Evolutionary conservation across 2,888 invertebrate species (phyloP).

Genomic region (Ellobium chinense): DNA sequence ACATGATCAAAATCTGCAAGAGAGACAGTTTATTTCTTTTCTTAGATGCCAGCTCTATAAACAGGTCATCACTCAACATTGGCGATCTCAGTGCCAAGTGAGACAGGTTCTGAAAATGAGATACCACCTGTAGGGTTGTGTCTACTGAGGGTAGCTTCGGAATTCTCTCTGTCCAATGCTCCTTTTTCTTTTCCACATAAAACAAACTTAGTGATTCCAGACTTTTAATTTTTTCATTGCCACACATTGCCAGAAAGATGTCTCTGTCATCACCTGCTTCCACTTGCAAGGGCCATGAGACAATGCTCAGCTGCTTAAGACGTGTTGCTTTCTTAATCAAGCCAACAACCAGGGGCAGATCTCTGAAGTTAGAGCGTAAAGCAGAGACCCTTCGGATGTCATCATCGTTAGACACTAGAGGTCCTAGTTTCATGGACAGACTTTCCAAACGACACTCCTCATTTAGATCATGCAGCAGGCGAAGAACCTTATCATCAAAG

Average conservation of each 20-base stretch:
- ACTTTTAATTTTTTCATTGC: conserved; percentile 60
- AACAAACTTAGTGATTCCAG: conserved; percentile 66
- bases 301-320: conserved; percentile 60
- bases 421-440: conserved; percentile 64
- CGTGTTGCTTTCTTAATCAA: conserved; percentile 63
- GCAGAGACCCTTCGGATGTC: conserved; percentile 51
- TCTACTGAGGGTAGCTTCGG: conserved; percentile 59
- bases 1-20: conserved; percentile 65
- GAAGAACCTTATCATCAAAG: conserved; percentile 54
- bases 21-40: conserved; percentile 56
- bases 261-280: conserved; percentile 52
- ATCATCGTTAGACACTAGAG: conserved; percentile 52
- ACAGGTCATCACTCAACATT: conserved; percentile 63
- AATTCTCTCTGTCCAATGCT: conserved; percentile 46
- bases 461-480: conserved; percentile 58
- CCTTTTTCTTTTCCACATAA: conserved; percentile 44
- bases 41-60: conserved; percentile 55
- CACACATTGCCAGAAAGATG: conserved; percentile 61
- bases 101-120: conserved; percentile 57
- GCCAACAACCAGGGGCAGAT: conserved; percentile 55
- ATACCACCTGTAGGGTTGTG: conserved; percentile 51
- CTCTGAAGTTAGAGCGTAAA: conserved; percentile 50
- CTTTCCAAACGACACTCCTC: conserved; percentile 65
- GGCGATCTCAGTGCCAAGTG: conserved; percentile 63
- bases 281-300: conserved; percentile 69